A percentile compares a stretch with the other conserved stretches of the same genome.
Conservation (phyloP, 2,888 invertebrate species). For the Copidosoma aretas region DNA sequence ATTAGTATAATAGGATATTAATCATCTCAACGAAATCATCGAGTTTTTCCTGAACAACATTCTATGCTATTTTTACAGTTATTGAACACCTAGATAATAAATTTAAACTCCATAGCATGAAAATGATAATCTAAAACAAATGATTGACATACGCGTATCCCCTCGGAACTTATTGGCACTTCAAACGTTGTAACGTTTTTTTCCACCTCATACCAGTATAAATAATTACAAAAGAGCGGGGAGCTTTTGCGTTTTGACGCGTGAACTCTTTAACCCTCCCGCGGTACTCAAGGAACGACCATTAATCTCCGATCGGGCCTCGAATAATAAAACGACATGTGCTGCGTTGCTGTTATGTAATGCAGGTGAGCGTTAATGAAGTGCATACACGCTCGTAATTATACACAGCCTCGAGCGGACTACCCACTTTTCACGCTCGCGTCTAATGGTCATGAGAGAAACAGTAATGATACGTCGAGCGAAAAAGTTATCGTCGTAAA, state of each 20-base stretch:
- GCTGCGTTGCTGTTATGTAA: constrained; percentile 52
- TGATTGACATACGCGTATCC: too few species aligned
- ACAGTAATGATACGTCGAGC: constrained; percentile 34
- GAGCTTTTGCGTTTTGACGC: constrained; percentile 31
- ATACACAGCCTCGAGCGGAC: constrained; percentile 47
- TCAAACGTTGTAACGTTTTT: too few species aligned
- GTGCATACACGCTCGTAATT: constrained; percentile 58
- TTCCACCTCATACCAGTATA: neutral
- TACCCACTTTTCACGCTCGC: constrained; percentile 49
- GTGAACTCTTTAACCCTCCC: constrained; percentile 51
- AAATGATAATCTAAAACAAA: too few species aligned
- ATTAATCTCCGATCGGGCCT: constrained; percentile 56
- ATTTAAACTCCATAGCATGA: too few species aligned
- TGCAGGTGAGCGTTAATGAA: constrained; percentile 57
- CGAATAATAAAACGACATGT: constrained; percentile 55
- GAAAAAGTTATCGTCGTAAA: neutral
- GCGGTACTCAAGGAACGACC: constrained; percentile 48
- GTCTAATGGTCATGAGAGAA: constrained; percentile 35
- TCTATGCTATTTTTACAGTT: too few species aligned
- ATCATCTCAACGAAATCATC: too few species aligned
- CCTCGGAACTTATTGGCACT: too few species aligned
- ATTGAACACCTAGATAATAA: too few species aligned
- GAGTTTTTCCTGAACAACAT: too few species aligned
- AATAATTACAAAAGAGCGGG: constrained; percentile 30
- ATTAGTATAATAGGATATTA: too few species aligned